phyloP scores from a whole-genome alignment of 2,888 invertebrate genomes.

The Ormyrus labotus region DNA sequence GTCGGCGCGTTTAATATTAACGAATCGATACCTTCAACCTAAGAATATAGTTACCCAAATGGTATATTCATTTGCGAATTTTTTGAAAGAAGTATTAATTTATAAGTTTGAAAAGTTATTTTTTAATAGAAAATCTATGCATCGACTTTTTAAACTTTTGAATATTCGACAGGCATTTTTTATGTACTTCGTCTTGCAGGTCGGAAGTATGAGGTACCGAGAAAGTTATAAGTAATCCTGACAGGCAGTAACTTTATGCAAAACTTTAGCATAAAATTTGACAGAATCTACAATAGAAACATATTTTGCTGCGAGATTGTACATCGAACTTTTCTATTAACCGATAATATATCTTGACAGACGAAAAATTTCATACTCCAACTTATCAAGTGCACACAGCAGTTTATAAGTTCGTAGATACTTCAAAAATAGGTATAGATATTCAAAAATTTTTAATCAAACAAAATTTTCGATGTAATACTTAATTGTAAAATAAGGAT shows the following conservation, averaged over 20 bases:
- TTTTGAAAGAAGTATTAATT: no score
- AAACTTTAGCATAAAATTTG: slow-evolving; percentile 27
- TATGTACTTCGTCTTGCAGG: neutral
- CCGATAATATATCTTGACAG: slow-evolving; percentile 1
- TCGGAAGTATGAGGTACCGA: slow-evolving; percentile 9
- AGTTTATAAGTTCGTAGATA: no score
- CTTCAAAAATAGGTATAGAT: no score
- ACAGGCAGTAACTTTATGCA: slow-evolving; percentile 21
- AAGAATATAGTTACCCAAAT: no score
- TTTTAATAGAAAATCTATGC: neutral
- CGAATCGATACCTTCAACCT: no score
- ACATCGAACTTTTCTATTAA: neutral
- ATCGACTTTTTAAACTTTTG: neutral
- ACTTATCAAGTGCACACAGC: neutral
- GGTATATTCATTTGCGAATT: no score
- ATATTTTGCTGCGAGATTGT: slow-evolving; percentile 4
- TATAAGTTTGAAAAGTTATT: no score
- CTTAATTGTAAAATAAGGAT: no score
- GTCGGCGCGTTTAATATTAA: no score
- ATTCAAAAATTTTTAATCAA: no score
- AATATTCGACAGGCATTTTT: neutral
- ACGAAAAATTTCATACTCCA: slow-evolving; percentile 10
- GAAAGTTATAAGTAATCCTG: slow-evolving; percentile 32
- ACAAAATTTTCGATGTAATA: no score
- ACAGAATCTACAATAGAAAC: slow-evolving; percentile 11